phyloP scores from a whole-genome alignment of 2,113 vertebrate genomes.

The Mugil cephalus region DNA sequence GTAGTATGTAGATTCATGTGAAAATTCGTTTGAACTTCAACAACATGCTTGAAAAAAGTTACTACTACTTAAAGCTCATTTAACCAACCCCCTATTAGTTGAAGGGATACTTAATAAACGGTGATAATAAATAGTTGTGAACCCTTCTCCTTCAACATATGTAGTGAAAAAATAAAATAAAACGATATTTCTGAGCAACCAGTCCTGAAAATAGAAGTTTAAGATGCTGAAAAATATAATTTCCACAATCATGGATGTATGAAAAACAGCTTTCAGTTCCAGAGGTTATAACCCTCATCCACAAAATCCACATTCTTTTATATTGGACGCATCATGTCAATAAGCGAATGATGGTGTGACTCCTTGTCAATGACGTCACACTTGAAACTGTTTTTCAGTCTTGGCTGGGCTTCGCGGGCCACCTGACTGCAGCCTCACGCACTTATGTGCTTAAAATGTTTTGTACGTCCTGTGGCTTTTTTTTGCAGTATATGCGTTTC shows the following conservation, averaged over 20 bases:
- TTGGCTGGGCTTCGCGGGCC: slow-evolving; percentile 15
- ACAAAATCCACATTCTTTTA: slow-evolving; percentile 6
- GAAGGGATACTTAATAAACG: too few species aligned
- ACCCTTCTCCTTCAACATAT: not conserved
- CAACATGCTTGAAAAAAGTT: too few species aligned
- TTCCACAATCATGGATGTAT: not conserved
- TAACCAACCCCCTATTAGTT: too few species aligned
- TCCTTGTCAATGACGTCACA: slow-evolving; percentile 19
- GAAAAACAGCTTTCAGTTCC: slow-evolving; percentile 7
- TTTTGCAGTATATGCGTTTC: slow-evolving; percentile 47
- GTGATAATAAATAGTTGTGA: too few species aligned
- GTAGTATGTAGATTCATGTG: too few species aligned
- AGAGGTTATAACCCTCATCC: slow-evolving; percentile 15
- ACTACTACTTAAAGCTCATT: too few species aligned
- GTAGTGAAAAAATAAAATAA: not conserved
- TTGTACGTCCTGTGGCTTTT: slow-evolving; percentile 47
- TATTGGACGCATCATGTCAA: slow-evolving; percentile 15
- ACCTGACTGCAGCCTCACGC: slow-evolving; percentile 30
- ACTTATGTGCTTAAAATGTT: slow-evolving; percentile 46
- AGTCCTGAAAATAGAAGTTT: slow-evolving; percentile 14
- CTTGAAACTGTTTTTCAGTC: slow-evolving; percentile 4
- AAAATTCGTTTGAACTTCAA: too few species aligned
- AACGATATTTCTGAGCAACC: not conserved
- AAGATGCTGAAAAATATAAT: not conserved
- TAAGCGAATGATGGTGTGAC: not conserved